These are phyloP conservation scores for Enteromius thamalakanensis DNA, from an alignment of 2,797 vertebrate species.

Conservation along the genomic window DNA sequence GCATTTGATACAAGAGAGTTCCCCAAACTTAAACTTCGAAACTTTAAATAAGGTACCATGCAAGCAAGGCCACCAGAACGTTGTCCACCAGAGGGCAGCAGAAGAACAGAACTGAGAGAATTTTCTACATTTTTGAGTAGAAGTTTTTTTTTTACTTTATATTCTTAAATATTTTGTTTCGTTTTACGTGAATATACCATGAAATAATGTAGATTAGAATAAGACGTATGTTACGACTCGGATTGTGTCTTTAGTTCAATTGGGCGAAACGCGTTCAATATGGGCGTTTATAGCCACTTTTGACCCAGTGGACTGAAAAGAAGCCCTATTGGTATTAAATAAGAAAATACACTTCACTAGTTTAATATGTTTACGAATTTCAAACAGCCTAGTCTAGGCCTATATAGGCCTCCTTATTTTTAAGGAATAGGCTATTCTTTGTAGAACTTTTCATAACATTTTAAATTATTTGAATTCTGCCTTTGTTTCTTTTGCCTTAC, in stretches of 20 bases:
- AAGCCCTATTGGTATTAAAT: neutral
- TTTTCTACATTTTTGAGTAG: neutral
- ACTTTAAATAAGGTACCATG: neutral
- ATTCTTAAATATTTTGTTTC: neutral
- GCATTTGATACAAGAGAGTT: neutral
- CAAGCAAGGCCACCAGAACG: neutral
- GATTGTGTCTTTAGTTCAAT: neutral
- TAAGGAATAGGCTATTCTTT: neutral
- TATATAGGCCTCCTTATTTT: neutral
- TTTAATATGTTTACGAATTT: neutral
- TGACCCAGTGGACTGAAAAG: neutral
- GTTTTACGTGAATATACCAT: neutral
- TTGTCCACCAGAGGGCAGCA: conserved; percentile 9
- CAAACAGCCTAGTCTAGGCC: neutral
- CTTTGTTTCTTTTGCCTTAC: neutral
- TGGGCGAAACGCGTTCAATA: neutral
- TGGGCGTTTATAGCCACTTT: neutral
- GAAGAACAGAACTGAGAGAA: neutral
- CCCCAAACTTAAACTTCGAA: neutral
- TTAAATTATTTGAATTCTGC: neutral
- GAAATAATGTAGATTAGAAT: neutral
- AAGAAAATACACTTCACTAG: neutral
- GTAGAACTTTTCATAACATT: neutral
- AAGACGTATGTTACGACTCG: neutral
- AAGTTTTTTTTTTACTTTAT: neutral